These are phyloP conservation scores for Phyllotreta striolata DNA, from an alignment of 2,888 invertebrate species.

Conservation along the genomic window DNA sequence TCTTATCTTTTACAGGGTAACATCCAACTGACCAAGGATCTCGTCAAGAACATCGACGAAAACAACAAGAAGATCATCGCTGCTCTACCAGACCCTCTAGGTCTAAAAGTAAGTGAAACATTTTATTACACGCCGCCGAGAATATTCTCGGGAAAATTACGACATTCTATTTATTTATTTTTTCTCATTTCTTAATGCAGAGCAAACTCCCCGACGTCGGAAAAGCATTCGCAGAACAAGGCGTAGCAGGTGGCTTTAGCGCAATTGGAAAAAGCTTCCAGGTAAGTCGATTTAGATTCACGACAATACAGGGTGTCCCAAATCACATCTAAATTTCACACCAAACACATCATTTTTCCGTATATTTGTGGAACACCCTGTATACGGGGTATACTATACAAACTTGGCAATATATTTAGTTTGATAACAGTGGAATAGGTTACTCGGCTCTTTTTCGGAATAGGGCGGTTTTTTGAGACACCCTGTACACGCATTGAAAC, in stretches of 20 bases:
- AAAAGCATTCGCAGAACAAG: conserved; percentile 5
- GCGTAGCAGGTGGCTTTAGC: conserved; percentile 1
- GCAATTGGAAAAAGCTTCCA: conserved; percentile 6
- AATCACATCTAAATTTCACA: neutral
- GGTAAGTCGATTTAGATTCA: conserved; percentile 7
- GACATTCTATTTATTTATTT: conserved; percentile 4
- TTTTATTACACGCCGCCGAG: no score
- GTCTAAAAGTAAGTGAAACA: conserved; percentile 6
- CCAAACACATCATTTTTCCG: neutral
- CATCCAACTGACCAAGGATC: neutral
- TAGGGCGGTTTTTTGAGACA: conserved; percentile 2
- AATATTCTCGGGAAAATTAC: no score
- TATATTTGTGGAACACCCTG: conserved; percentile 7
- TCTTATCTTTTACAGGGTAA: conserved; percentile 6
- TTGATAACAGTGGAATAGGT: no score
- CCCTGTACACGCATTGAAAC: conserved; percentile 4
- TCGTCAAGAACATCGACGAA: conserved; percentile 4
- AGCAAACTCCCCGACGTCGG: conserved; percentile 8
- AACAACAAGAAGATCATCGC: conserved; percentile 12
- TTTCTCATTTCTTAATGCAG: neutral
- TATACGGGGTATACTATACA: conserved; percentile 3
- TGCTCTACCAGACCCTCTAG: conserved; percentile 10
- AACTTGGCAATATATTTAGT: neutral
- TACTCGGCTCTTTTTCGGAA: no score
- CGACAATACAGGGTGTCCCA: conserved; percentile 16